Evolutionary conservation across 2,113 vertebrate species (phyloP).

Genomic region (Erinaceus europaeus): DNA sequence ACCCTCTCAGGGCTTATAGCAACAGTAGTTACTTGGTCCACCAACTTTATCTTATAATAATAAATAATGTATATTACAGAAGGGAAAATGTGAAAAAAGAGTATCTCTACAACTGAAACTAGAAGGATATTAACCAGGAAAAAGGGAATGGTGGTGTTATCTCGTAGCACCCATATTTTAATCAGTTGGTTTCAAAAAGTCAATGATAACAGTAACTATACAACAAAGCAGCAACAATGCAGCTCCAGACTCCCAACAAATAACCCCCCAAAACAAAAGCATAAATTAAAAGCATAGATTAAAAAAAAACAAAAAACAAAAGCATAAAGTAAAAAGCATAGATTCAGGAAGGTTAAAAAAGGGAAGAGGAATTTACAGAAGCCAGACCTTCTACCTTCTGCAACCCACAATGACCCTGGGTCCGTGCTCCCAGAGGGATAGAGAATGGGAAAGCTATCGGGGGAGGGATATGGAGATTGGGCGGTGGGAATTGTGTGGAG

Average conservation of each 20-base stretch:
- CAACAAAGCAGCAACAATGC: not conserved
- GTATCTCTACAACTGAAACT: constrained; percentile 35
- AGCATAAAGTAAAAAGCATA: not conserved
- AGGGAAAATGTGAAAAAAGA: constrained; percentile 18
- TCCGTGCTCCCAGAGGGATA: no score
- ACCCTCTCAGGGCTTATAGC: not conserved
- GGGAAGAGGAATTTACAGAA: no score
- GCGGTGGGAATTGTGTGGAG: no score
- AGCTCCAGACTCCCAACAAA: constrained; percentile 12
- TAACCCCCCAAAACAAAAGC: not conserved
- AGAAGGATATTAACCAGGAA: not conserved
- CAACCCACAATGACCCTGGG: no score
- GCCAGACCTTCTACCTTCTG: no score
- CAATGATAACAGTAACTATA: constrained; percentile 4
- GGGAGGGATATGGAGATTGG: no score
- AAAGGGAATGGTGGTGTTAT: not conserved
- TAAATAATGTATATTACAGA: constrained; percentile 24
- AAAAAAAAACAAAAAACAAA: not conserved
- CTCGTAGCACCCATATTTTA: constrained; percentile 34
- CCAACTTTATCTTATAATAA: constrained; percentile 32
- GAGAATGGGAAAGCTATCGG: no score
- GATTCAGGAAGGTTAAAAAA: not conserved
- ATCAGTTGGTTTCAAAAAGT: constrained; percentile 38
- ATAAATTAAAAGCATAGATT: not conserved
- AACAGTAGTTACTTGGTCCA: not conserved